These are phyloP conservation scores for Grammomys dolichurus DNA, from an alignment of 2,113 vertebrate genomes.

Conservation along the genomic window DNA sequence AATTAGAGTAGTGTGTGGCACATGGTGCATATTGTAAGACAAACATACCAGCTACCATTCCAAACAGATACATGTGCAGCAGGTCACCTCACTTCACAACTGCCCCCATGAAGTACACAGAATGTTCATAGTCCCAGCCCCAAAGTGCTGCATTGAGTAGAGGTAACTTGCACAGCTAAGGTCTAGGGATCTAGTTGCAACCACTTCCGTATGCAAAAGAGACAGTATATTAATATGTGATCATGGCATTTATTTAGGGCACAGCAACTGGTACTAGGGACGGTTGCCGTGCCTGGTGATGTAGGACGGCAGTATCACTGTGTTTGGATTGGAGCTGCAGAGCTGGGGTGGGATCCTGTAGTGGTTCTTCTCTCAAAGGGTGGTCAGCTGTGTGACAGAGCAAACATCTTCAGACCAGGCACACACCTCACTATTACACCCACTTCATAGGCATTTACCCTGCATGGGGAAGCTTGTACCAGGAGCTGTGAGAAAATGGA, in stretches of 20 bases:
- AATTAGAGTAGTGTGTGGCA: neutral
- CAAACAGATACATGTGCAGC: neutral
- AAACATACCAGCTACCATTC: neutral
- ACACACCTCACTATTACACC: neutral
- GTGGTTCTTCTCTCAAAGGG: neutral
- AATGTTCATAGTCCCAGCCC: neutral
- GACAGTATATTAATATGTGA: neutral
- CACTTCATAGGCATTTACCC: neutral
- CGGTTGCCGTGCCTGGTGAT: neutral
- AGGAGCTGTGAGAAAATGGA: neutral
- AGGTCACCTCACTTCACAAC: neutral
- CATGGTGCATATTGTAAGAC: neutral
- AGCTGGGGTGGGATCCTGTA: neutral
- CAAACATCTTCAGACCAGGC: neutral
- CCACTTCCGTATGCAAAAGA: neutral
- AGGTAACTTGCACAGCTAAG: neutral
- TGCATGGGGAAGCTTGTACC: neutral
- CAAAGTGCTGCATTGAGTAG: neutral
- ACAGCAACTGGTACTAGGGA: neutral
- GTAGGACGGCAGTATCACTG: rapidly evolving
- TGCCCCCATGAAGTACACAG: neutral
- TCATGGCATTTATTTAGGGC: rapidly evolving
- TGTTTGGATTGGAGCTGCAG: neutral
- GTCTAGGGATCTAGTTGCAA: neutral
- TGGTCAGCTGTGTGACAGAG: neutral